Percentiles rank a stretch among this genome's conserved stretches.
phyloP scores from a whole-genome alignment of 2,113 vertebrate genomes.

The Labrus mixtus region DNA sequence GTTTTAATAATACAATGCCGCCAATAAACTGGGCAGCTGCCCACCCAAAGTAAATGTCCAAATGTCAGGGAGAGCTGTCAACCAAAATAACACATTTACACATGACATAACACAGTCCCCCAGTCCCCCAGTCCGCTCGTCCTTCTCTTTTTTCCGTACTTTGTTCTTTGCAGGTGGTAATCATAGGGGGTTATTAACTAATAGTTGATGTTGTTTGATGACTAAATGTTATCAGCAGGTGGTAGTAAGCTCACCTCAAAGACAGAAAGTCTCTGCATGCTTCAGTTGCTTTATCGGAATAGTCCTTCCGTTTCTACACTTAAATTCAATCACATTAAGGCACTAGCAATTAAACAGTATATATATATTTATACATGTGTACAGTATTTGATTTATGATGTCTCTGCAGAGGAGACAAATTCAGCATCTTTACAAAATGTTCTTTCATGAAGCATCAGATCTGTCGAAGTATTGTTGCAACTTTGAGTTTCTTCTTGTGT shows the following conservation, averaged over 20 bases:
- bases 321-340: background rate
- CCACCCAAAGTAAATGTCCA: constrained; percentile 49
- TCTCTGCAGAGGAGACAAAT: background rate
- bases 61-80: constrained; percentile 55
- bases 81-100: constrained; percentile 25
- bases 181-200: constrained; percentile 74
- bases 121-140: constrained; percentile 21
- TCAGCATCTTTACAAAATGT: background rate
- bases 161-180: constrained; percentile 52
- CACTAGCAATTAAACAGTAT: background rate
- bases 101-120: constrained; percentile 26
- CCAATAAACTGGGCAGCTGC: constrained; percentile 49
- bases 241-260: constrained; percentile 66
- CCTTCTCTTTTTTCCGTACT: constrained; percentile 54
- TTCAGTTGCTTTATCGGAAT: constrained; percentile 27
- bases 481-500: background rate
- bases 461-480: background rate
- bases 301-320: constrained; percentile 10
- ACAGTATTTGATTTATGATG: background rate
- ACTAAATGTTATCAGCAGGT: constrained; percentile 58
- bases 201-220: constrained; percentile 71
- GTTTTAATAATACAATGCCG: constrained; percentile 65
- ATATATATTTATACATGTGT: background rate
- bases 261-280: constrained; percentile 52
- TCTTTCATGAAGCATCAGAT: background rate